Conservation (phyloP, 2,888 invertebrate genomes). For the Amiota minor region DNA sequence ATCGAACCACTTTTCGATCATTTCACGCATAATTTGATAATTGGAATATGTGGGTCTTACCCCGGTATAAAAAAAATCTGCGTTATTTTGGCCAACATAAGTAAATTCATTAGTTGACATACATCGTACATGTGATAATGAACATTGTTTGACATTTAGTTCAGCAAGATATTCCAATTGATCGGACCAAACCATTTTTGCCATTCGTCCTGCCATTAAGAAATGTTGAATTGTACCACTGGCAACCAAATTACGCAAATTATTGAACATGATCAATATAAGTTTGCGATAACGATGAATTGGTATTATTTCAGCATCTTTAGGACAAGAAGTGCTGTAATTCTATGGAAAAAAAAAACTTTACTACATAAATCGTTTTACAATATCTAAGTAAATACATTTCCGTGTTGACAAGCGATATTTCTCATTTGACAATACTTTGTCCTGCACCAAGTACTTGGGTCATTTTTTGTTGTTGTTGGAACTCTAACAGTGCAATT, state of each 20-base stretch:
- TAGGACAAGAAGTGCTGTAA: slow-evolving; percentile 21
- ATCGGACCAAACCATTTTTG: slow-evolving; percentile 49
- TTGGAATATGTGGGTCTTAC: neutral
- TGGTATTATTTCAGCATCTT: neutral
- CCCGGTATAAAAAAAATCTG: slow-evolving; percentile 27
- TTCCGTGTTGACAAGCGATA: slow-evolving; percentile 34
- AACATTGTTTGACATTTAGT: slow-evolving; percentile 36
- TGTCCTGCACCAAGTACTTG: slow-evolving; percentile 35
- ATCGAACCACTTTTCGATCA: slow-evolving; percentile 39
- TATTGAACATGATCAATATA: slow-evolving; percentile 39
- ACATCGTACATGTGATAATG: slow-evolving; percentile 24
- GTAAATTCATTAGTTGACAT: slow-evolving; percentile 44
- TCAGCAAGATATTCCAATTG: slow-evolving; percentile 44
- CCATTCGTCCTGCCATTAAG: slow-evolving; percentile 47
- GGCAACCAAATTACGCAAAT: slow-evolving; percentile 45
- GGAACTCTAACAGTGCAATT: too few relatives aligned
- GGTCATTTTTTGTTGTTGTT: too few relatives aligned
- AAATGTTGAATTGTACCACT: slow-evolving; percentile 35
- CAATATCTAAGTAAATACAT: slow-evolving; percentile 36
- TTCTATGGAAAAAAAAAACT: slow-evolving; percentile 30
- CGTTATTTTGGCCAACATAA: slow-evolving; percentile 41
- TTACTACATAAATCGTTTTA: neutral
- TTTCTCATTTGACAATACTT: slow-evolving; percentile 39
- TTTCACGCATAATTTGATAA: slow-evolving; percentile 6
- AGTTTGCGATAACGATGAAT: neutral